Base-by-base conservation (phyloP, 2,113 vertebrate genomes). In the Tachysurus fulvidraco region DNA sequence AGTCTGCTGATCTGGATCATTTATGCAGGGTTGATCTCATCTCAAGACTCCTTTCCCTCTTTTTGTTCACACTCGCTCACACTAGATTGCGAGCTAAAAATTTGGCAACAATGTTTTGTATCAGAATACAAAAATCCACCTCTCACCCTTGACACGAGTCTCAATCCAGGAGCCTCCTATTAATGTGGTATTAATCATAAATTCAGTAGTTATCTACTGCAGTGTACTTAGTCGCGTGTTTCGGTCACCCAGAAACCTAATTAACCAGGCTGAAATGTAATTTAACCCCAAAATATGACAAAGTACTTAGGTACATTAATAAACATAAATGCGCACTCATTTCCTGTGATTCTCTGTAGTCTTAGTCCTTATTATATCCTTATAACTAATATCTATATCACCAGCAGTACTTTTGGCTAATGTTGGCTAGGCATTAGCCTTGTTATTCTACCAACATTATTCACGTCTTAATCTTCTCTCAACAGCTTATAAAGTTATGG, bases 11-110 rank as follows among this genome's bases (percentile, higher is more conserved):
- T 81, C 69, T 86, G 12, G 76, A 86, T 86, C 57, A 88, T 90
- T 90, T 86, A 81, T 83, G 85, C 64, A 52, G 65, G 14, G 73
- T 88, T 84, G 76, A 86, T 86, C 77, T 86, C 76, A 86, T 84
- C 46, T 21, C 50, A 28, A 76, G 81, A 59, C 55, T 73, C 14
- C 81, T 76, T 89, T 77, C 30, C 25, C 7, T 80, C 76, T 59
- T 73, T 54, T 59, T 73, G 11, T 46, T 88, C 81, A 64, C 60
- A 77, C 23, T 74, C 46, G 77, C 78, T 67, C 7, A 81, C 50
- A 57, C 57, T 57, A 79, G 11, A 67, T 30, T 21, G 17, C 28
- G n/a, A 81, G 17, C 1, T 57, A 23, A 16, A 52, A 50, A 65
- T 65, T 25, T 50, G 6, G n/a, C 21, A 28, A 81, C 50, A 36